These are phyloP conservation scores for Monarcha castaneiventris DNA, from an alignment of 2,113 vertebrate genomes.

Conservation along the genomic window DNA sequence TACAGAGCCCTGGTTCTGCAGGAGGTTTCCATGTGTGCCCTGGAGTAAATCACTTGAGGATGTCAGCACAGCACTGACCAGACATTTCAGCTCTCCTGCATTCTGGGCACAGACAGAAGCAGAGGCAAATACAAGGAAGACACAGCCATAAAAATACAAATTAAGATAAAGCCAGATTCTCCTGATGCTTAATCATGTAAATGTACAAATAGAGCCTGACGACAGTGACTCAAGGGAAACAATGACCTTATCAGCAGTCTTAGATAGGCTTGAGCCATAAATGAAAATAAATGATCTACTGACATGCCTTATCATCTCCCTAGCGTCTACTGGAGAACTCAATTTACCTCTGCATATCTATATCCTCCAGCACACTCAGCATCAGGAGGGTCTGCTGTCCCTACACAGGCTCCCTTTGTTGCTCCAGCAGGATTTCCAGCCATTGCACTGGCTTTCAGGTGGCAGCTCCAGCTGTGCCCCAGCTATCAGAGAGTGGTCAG, in stretches of 20 bases:
- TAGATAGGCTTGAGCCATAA: conserved; percentile 70
- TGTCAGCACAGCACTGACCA: not conserved
- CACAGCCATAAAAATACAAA: conserved; percentile 63
- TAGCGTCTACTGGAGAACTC: conserved; percentile 18
- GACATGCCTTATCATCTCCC: conserved; percentile 44
- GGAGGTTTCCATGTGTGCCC: not conserved
- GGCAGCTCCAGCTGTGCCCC: not conserved
- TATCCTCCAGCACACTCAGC: conserved; percentile 11
- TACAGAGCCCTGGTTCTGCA: not conserved
- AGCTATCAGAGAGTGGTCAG: not conserved
- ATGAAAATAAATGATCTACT: conserved; percentile 67
- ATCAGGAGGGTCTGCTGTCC: not conserved
- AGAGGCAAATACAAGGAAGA: conserved; percentile 65
- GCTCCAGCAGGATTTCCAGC: not conserved
- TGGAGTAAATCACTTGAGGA: not conserved
- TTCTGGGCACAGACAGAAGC: conserved; percentile 34
- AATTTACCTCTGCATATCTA: not conserved
- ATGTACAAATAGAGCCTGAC: conserved; percentile 62
- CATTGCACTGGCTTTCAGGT: not conserved
- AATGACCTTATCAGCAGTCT: conserved; percentile 73
- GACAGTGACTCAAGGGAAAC: conserved; percentile 72
- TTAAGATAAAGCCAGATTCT: conserved; percentile 73
- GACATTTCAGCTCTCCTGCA: not conserved
- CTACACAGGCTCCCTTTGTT: not conserved
- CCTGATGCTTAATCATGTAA: conserved; percentile 71